These are phyloP conservation scores for Dromas ardeola DNA, from an alignment of 2,113 vertebrate genomes.

Conservation along the genomic window DNA sequence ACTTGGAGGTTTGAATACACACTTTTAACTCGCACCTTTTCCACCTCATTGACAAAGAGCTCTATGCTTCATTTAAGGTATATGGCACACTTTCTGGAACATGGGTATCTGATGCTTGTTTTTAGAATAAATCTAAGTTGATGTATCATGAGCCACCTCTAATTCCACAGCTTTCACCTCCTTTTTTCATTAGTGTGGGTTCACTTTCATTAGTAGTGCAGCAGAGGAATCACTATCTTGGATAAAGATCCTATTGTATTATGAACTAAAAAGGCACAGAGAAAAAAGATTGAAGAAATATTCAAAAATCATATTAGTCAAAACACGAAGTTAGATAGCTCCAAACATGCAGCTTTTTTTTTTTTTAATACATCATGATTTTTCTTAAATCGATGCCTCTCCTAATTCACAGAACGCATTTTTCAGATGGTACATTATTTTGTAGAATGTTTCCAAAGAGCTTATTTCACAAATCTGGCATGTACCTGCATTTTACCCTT, in stretches of 20 bases:
- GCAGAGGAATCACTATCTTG: not conserved
- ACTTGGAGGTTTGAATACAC: not conserved
- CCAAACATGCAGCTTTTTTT: not conserved
- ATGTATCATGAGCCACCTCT: not conserved
- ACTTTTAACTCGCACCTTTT: not conserved
- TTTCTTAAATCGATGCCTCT: not conserved
- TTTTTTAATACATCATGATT: not conserved
- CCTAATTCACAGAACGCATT: not conserved
- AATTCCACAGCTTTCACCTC: not conserved
- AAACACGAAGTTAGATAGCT: not conserved
- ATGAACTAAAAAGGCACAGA: not conserved
- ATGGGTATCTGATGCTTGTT: not conserved
- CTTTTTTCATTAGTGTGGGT: not conserved
- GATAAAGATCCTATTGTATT: not conserved
- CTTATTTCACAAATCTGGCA: not conserved
- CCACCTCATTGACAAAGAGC: not conserved
- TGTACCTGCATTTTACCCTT: not conserved
- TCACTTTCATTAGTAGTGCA: not conserved
- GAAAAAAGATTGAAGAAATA: not conserved
- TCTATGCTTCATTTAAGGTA: not conserved
- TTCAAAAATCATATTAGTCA: not conserved
- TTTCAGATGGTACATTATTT: not conserved
- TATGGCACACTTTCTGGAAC: not conserved
- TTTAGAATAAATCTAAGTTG: not conserved
- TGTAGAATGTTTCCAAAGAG: not conserved